phyloP scores from a whole-genome alignment of 2,888 invertebrate species.

The Magallana nippona region DNA sequence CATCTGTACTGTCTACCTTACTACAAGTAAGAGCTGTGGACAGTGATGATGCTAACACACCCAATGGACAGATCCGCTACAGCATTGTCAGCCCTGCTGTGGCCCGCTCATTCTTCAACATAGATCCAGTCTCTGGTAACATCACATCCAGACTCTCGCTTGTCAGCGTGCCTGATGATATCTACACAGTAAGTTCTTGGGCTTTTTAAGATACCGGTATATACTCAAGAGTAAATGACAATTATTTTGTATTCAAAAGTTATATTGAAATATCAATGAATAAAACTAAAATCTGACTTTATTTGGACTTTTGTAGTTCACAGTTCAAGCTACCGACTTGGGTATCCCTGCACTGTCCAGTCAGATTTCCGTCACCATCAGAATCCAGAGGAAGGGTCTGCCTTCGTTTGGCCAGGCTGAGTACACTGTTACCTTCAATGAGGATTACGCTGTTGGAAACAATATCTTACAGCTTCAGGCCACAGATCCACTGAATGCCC shows the following conservation, averaged over 20 bases:
- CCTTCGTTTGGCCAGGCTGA: slow-evolving; percentile 69
- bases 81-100: slow-evolving; percentile 58
- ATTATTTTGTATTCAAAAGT: neutral
- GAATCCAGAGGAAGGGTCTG: slow-evolving; percentile 67
- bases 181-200: slow-evolving; percentile 60
- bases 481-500: slow-evolving; percentile 65
- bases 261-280: neutral
- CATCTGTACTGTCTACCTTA: slow-evolving; percentile 57
- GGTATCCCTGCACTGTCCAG: slow-evolving; percentile 55
- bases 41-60: slow-evolving; percentile 54
- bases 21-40: slow-evolving; percentile 58
- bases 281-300: neutral
- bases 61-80: slow-evolving; percentile 69
- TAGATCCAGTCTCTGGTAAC: slow-evolving; percentile 89
- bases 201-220: no score
- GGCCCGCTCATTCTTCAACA: slow-evolving; percentile 88
- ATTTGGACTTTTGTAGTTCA: slow-evolving; percentile 53
- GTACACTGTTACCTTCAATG: slow-evolving; percentile 62
- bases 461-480: slow-evolving; percentile 65
- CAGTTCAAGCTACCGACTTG: slow-evolving; percentile 61
- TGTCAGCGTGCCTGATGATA: slow-evolving; percentile 56
- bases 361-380: slow-evolving; percentile 63
- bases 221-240: no score
- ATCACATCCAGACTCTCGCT: slow-evolving; percentile 69
- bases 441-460: slow-evolving; percentile 59